Evolutionary conservation across 2,888 invertebrate genomes (phyloP), one percentile per base, ranked within the genome.

Genomic region (Heterodera filipjevi): DNA sequence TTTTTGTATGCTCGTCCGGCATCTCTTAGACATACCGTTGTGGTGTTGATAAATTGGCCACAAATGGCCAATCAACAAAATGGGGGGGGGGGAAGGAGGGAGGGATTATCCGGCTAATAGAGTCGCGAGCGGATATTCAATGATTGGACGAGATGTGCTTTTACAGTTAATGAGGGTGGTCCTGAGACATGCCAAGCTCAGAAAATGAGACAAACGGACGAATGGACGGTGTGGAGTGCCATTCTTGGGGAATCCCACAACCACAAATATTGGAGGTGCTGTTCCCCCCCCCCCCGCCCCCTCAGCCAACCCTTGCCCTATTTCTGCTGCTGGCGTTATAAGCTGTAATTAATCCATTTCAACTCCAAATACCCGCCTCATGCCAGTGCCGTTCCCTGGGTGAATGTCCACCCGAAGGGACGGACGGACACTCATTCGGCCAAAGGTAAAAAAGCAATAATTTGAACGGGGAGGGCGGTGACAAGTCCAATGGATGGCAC

Each of bases 131-230:
- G 39, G 39, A 39, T 39, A 39, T 39, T 39, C 59, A 59, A 59
- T 59, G 2, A 22, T 59, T 59, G 6, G n/a, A 2, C 49, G 49
- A 8, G 19, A 59, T 59, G 59, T 59, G 59, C 59, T n/a, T 59
- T 59, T 59, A n/a, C 59, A 59, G 59, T 59, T 59, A 59, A 59
- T 59, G 59, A 59, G 59, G 59, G n/a, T 59, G 22, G n/a, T 59
- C n/a, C 22, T 1, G n/a, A n/a, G 59, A 22, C 19, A 19, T 16
- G 59, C 59, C n/a, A n/a, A 59, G 19, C 3, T 3, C 49, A 6
- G 19, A 59, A 59, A 3, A n/a, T 39, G 39, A 59, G 22, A 19
- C 3, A 2, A 8, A 59, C 2, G 22, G 3, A n/a, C 6, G n/a
- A 22, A n/a, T 3, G n/a, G 59, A 59, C n/a, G 59, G 59, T 22